Base-by-base conservation (phyloP, 2,113 vertebrate species). In the Neolamprologus modestus region DNA sequence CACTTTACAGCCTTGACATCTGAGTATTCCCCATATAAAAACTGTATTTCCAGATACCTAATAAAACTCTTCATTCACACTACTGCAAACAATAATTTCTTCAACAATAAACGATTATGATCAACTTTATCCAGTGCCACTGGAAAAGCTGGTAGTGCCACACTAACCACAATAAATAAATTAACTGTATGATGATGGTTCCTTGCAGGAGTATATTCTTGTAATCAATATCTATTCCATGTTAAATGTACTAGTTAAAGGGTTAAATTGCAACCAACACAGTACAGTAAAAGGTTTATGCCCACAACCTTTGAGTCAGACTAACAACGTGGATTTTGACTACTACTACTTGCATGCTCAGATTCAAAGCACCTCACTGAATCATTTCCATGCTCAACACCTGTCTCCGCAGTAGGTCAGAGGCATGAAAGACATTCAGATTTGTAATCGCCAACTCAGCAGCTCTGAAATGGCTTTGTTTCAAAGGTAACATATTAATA, bases 401-500 rank as follows among this genome's bases (percentile, higher is more conserved):
- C 57, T 87, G 73, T 87, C 45, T 84, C 81, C 68, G 81, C 76
- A 79, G 33, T 54, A 35, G 79, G 35, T 24, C 17, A 17, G 33
- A 45, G 17, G 80, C 28, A 54, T 82, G 26, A 87, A 59, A 55
- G 47, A 71, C 28, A 63, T 59, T 68, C 35, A 71, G n/a, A 80
- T 63, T 42, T 40, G 17, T 87, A 89, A 86, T 31, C 31, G 85
- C 81, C 66, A 61, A 28, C 57, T 85, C 87, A 91, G 89, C 88
- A 80, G 13, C 81, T 85, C 10, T 73, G 79, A 88, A 85, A 71
- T 63, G 57, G 73, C 89, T 91, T 91, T 86, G 83, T 88, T 91
- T 92, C 85, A 93, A 89, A 90, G 88, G 71, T 87, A 86, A 83
- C 68, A 82, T 87, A 89, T 95, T 92, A 88, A 88, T 90, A 54